Percentiles rank a stretch among this genome's conserved stretches.
These are phyloP conservation scores for Nemopilema nomurai DNA, from an alignment of 30 jellyfish, hydroid and myxozoan genomes.

Conservation along the genomic window DNA sequence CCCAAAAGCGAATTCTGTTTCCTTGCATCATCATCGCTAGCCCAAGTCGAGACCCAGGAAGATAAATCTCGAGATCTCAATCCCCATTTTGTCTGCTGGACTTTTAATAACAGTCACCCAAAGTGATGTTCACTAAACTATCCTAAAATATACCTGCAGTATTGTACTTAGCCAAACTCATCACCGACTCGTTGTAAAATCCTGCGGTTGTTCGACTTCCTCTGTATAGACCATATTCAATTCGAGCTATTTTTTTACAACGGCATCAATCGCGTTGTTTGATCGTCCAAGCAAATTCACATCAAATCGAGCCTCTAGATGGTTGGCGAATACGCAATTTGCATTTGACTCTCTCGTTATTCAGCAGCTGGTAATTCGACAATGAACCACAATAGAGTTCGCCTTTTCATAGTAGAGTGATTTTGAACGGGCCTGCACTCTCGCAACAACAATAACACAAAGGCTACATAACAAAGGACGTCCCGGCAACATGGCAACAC, in stretches of 20 bases:
- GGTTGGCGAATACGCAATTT: conserved; percentile 10
- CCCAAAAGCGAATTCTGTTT: not conserved
- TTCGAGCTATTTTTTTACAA: too few relatives aligned
- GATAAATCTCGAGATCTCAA: not conserved
- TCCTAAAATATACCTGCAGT: not conserved
- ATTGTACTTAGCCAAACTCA: not conserved
- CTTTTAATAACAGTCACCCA: not conserved
- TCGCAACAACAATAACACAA: not conserved
- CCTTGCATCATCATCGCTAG: not conserved
- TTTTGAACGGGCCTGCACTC: not conserved
- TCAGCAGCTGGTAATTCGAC: conserved; percentile 66
- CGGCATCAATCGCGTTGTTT: not conserved
- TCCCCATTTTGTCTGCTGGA: not conserved
- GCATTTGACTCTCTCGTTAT: conserved; percentile 59
- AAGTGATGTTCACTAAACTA: not conserved
- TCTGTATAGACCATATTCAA: not conserved
- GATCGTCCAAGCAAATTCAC: not conserved
- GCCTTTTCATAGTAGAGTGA: conserved; percentile 35
- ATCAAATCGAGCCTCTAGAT: not conserved
- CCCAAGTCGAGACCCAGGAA: not conserved
- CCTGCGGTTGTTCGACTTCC: not conserved
- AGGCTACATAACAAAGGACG: not conserved
- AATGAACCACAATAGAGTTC: conserved; percentile 56
- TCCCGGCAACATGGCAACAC: not conserved
- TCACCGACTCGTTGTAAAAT: not conserved